Evolutionary conservation across 2,888 invertebrate genomes (phyloP).

Genomic region (Syrphus vitripennis): DNA sequence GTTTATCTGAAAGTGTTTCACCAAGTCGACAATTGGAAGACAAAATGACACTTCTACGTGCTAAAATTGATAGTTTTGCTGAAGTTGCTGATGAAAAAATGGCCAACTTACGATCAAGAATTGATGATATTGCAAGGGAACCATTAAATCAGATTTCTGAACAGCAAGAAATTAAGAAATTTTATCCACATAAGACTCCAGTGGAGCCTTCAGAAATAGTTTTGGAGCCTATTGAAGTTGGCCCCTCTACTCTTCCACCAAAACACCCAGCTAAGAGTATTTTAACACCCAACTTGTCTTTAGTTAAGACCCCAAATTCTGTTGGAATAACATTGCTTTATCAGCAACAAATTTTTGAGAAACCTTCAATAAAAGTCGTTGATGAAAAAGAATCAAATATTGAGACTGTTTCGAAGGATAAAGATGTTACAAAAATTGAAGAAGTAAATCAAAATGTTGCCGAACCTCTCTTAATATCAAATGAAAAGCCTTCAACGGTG

Average conservation of each 20-base stretch:
- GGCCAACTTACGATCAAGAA: conserved; percentile 36
- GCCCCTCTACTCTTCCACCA: conserved; percentile 19
- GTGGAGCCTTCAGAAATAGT: background rate
- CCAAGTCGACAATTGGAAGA: conserved; percentile 40
- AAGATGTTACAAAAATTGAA: background rate
- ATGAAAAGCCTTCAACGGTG: background rate
- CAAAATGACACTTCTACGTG: conserved; percentile 33
- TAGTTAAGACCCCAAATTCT: conserved; percentile 43
- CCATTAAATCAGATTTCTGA: background rate
- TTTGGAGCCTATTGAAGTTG: background rate
- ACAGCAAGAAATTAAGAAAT: too few relatives aligned
- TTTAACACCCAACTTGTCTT: background rate
- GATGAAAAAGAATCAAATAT: background rate
- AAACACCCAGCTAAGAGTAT: background rate
- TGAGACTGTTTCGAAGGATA: too few relatives aligned
- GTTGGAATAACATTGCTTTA: conserved; percentile 48
- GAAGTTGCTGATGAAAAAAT: conserved; percentile 60
- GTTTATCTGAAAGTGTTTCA: conserved; percentile 41
- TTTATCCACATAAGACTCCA: too few relatives aligned
- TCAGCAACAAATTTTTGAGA: conserved; percentile 21
- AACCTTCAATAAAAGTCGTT: background rate
- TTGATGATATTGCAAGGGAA: conserved; percentile 35
- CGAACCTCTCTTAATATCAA: background rate
- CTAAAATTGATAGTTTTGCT: conserved; percentile 64
- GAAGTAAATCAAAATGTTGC: background rate